A percentile compares a stretch with the other conserved stretches of the same genome.
These are phyloP conservation scores for Eristalis pertinax DNA, from an alignment of 2,888 invertebrate species.

Conservation along the genomic window DNA sequence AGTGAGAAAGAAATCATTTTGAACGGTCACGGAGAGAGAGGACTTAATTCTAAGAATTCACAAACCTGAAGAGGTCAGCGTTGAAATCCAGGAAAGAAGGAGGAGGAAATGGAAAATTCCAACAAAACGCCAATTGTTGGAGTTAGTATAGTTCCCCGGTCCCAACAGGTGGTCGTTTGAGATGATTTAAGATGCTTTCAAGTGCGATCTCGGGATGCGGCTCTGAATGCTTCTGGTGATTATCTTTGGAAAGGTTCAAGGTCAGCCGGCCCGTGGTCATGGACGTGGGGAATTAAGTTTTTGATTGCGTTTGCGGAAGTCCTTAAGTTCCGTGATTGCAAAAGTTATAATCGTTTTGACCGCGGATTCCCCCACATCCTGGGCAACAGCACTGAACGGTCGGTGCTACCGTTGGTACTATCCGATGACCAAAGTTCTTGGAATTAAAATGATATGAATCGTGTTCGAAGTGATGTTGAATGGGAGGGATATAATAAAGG, in stretches of 20 bases:
- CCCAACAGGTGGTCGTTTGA: slow-evolving; percentile 59
- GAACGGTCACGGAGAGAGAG: not conserved
- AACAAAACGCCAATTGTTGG: not conserved
- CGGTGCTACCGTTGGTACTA: not conserved
- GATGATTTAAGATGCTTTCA: slow-evolving; percentile 50
- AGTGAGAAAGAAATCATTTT: slow-evolving; percentile 1
- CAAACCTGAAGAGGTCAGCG: not conserved
- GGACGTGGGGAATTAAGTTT: slow-evolving; percentile 14
- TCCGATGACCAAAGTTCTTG: too few relatives aligned
- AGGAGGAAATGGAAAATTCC: not conserved
- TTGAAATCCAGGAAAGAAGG: too few relatives aligned
- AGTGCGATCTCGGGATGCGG: slow-evolving; percentile 12
- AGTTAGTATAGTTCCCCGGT: slow-evolving; percentile 1
- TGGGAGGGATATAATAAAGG: too few relatives aligned
- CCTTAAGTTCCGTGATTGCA: slow-evolving; percentile 28
- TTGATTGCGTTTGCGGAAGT: slow-evolving; percentile 12
- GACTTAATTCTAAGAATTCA: slow-evolving; percentile 10
- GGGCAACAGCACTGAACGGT: not conserved
- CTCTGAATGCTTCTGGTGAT: slow-evolving; percentile 25
- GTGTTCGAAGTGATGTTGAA: too few relatives aligned
- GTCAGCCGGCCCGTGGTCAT: slow-evolving; percentile 18
- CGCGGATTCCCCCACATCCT: too few relatives aligned
- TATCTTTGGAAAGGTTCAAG: not conserved
- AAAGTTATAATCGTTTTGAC: slow-evolving; percentile 26
- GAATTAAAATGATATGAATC: too few relatives aligned